Evolutionary conservation across 2,888 invertebrate genomes (phyloP), one percentile per base, ranked within the genome.

Genomic region (Odontothrips loti): DNA sequence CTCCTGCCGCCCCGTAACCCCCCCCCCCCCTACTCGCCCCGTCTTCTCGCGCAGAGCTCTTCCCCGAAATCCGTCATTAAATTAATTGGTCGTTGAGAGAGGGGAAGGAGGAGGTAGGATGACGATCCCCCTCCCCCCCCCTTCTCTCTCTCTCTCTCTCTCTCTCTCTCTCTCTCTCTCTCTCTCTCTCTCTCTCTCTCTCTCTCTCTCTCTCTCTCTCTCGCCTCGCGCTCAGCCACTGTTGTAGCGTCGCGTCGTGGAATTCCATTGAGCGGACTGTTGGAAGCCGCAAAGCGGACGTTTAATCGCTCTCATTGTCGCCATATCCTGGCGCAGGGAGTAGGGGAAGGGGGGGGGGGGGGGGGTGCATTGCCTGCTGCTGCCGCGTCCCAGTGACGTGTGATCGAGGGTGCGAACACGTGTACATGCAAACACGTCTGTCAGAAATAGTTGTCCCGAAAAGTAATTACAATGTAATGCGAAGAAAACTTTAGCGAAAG

Each of bases 271-370:
- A 58, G 58, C 58, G 58, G 34, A 43, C 34, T 43, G n/a, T n/a
- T n/a, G 20, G 58, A 58, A 8, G 58, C 58, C 6, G 58, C 58
- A 17, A 8, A 58, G 51, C 58, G n/a, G 58, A 58, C 58, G 58
- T 58, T 58, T 23, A 68, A 23, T 23, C 23, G 23, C 68, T 68
- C 68, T 68, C n/a, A 68, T 68, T 68, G 68, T 68, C 68, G 68
- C 23, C 23, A 10, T 20, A 51, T 43, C 34, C 34, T 2, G 51
- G 51, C 15, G 51, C 4, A 51, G 4, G 51, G 51, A 10, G 51
- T 2, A 12, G 51, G 20, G 12, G 51, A 51, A 20, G 51, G 51
- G 51, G 3, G 15, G 10, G 51, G 10, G 51, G 51, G 51, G 10
- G 51, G 51, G 51, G 51, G 51, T 6, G 15, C 4, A 12, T 10